Conservation (phyloP, 1,140 invertebrate species). For the Aphis gossypii region DNA sequence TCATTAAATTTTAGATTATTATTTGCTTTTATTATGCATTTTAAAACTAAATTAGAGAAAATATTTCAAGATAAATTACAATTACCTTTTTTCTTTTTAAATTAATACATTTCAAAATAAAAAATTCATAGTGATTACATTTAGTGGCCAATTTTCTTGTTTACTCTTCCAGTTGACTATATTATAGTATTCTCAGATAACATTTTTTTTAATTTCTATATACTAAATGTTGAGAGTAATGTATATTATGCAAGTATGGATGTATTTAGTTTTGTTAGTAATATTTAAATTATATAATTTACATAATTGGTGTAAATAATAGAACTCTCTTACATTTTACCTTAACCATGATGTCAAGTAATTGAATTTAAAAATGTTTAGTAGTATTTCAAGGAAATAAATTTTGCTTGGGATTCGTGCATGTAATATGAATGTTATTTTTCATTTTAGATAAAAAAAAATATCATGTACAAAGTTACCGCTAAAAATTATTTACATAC, state of each 20-base stretch:
- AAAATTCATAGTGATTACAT: not conserved
- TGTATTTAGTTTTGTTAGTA: not conserved
- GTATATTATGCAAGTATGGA: not conserved
- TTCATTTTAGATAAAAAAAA: not conserved
- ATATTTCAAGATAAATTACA: not conserved
- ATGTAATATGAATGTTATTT: not conserved
- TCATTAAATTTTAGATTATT: not conserved
- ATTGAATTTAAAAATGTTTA: not conserved
- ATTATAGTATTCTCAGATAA: not conserved
- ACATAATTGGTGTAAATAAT: not conserved
- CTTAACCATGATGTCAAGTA: not conserved
- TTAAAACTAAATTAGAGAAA: not conserved
- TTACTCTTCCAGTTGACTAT: not conserved
- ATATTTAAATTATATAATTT: not conserved
- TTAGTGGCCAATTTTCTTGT: not conserved
- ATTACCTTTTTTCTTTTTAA: not conserved
- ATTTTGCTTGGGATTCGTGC: not conserved
- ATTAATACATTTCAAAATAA: not conserved
- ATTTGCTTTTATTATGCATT: not conserved
- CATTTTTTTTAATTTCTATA: not conserved
- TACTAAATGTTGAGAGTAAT: not conserved
- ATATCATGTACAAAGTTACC: not conserved
- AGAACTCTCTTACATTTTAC: not conserved
- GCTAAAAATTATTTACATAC: not conserved
- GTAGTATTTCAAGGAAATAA: not conserved